phyloP scores from a whole-genome alignment of 2,113 vertebrate species.

The Heloderma charlesbogerti region DNA sequence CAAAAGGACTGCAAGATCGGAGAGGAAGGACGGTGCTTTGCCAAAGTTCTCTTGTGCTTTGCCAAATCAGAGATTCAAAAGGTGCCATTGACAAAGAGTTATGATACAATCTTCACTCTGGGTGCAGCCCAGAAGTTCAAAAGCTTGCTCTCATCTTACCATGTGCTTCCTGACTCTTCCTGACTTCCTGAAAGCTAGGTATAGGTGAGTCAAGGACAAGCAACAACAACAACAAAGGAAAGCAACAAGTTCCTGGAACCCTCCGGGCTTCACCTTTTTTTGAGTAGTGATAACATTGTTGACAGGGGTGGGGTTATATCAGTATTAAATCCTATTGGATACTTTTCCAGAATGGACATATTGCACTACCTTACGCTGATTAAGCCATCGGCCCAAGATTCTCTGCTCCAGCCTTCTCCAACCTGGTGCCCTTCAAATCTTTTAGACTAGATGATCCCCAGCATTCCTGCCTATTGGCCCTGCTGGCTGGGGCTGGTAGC shows the following conservation, averaged over 20 bases:
- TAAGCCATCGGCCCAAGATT: too few species aligned
- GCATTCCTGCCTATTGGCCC: not conserved
- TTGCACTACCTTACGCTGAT: not conserved
- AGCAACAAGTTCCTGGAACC: not conserved
- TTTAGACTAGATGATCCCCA: not conserved
- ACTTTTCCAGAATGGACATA: not conserved
- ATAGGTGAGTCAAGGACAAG: not conserved
- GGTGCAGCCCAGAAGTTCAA: not conserved
- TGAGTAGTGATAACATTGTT: not conserved
- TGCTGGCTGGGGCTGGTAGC: not conserved
- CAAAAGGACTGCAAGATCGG: conserved; percentile 37
- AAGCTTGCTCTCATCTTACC: not conserved
- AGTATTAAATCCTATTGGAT: not conserved
- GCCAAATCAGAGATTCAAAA: conserved; percentile 72
- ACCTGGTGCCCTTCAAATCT: not conserved
- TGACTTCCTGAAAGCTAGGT: not conserved
- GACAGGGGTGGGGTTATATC: too few species aligned
- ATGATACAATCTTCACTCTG: not conserved
- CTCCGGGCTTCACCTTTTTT: not conserved
- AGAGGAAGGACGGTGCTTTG: conserved; percentile 40
- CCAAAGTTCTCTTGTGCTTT: conserved; percentile 61
- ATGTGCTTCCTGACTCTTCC: not conserved
- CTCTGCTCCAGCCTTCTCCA: too few species aligned
- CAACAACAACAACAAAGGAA: not conserved
- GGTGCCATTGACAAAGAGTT: not conserved